These are phyloP conservation scores for Napeogenes sylphis DNA, from an alignment of 2,888 invertebrate species.

Conservation along the genomic window DNA sequence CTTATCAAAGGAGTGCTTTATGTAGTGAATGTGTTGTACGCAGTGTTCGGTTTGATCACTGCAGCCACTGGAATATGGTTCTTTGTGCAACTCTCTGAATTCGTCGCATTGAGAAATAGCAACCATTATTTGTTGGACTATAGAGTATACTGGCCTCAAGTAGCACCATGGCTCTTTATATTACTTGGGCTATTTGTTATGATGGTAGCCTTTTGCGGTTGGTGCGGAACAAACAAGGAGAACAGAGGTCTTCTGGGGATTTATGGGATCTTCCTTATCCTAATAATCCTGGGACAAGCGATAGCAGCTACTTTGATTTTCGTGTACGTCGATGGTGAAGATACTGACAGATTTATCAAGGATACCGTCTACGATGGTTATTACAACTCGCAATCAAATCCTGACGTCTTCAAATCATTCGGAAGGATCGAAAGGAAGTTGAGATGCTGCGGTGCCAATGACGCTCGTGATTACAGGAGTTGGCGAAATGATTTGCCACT, in stretches of 20 bases:
- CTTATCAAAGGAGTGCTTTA: constrained; percentile 63
- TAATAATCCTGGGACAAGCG: constrained; percentile 59
- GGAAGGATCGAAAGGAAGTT: constrained; percentile 67
- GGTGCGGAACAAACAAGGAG: constrained; percentile 63
- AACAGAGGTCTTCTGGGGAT: constrained; percentile 65
- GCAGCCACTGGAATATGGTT: constrained; percentile 72
- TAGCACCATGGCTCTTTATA: constrained; percentile 73
- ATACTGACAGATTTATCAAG: constrained; percentile 68
- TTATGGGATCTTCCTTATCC: constrained; percentile 58
- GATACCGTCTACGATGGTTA: constrained; percentile 73
- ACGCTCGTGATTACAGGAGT: constrained; percentile 68
- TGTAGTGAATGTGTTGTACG: constrained; percentile 65
- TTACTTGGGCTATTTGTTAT: constrained; percentile 61
- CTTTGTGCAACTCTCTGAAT: constrained; percentile 69
- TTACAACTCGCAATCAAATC: constrained; percentile 69
- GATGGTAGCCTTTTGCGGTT: constrained; percentile 67
- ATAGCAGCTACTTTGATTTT: constrained; percentile 66
- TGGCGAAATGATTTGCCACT: constrained; percentile 69
- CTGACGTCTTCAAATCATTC: constrained; percentile 63
- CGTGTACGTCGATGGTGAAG: constrained; percentile 69
- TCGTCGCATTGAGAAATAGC: constrained; percentile 63
- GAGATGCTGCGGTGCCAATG: constrained; percentile 70
- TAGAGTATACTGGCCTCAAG: constrained; percentile 71
- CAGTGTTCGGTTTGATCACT: constrained; percentile 64
- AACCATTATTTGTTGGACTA: constrained; percentile 72